Base-by-base conservation (phyloP, 2,888 invertebrate species). In the Rhingia rostrata region DNA sequence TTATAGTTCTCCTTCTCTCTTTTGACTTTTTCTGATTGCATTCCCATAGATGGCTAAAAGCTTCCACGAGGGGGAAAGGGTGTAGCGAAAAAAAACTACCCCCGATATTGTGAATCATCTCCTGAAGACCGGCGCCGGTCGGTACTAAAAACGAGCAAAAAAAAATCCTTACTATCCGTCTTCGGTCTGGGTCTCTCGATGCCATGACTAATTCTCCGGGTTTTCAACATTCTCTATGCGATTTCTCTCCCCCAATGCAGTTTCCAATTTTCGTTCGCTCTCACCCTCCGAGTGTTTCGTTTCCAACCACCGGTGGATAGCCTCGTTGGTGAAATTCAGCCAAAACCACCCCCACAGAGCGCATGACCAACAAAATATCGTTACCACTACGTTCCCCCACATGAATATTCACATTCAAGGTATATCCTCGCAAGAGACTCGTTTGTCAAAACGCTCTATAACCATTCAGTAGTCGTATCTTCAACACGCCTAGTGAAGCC, bases 391-490 rank as follows among this genome's bases (percentile, higher is more conserved):
- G 70, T 84, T 80, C 84, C 84, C 61, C 75, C 58, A 79, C 53
- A 64, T 12, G 37, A 63, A 14, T 14, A 22, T 30, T 35, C 14
- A 33, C 32, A 6, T n/a, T 41, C 30, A 54, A 2, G 32, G 51
- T 51, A 73, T 83, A 69, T 79, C 83, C 83, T 84, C 69, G 72
- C 72, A 64, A 69, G 58, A 81, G 78, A 47, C 72, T 67, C 72
- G 82, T 61, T 66, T 82, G 77, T 78, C 72, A 78, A 72, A 75
- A 45, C 54, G 45, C 78, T 83, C 43, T 53, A 63, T 61, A 53
- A 75, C 74, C 49, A 84, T 80, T 84, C 84, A 84, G 84, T 80
- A 84, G 84, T 80, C 75, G 84, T 75, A 80, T 75, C 84, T 75
- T 66, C 74, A 84, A 69, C 80, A 84, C 84, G 84, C 70, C 75